Base-by-base conservation (phyloP, 2,888 invertebrate species). In the Timandra comae region DNA sequence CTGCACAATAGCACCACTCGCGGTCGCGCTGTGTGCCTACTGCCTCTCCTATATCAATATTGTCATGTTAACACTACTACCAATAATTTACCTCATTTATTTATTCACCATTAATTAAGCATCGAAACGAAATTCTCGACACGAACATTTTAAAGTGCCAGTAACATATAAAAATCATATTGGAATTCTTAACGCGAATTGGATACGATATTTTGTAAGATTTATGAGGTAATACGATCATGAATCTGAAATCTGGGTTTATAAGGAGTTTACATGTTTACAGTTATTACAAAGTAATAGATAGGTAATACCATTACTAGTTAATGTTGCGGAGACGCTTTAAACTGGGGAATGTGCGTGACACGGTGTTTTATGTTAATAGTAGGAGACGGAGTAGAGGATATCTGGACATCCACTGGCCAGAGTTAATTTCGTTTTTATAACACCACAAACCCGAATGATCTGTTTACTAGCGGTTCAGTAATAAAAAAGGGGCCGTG, bases 391-490 rank as follows among this genome's bases (percentile, higher is more conserved):
- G 56, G 58, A 63, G 63, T 52, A 69, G 66, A 69, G 69, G 66
- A 71, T 78, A 75, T 76, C 76, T 76, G 77, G 72, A 64, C 78
- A 77, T 80, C 67, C 66, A 78, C 77, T 68, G 71, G 70, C 62
- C 74, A 64, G 70, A 78, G 79, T 82, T 84, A 84, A 84, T 85
- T 85, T 77, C 75, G 79, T 82, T 85, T 85, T 85, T 85, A 85
- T 84, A 82, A 75, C 84, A 84, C 81, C 84, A 84, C 84, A 84
- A 84, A 82, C 79, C 81, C 77, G 81, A 84, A 85, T 84, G 84
- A 84, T 84, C 84, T 85, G 84, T 85, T 84, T 85, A 85, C 84
- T 85, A 80, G 84, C 82, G 82, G 84, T 79, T 77, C 79, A 81
- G 84, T 84, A 81, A 81, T 85, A 85, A 85, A 85, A 80, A 80